Conservation (phyloP, 2,888 invertebrate genomes). For the Tupiocoris notatus region DNA sequence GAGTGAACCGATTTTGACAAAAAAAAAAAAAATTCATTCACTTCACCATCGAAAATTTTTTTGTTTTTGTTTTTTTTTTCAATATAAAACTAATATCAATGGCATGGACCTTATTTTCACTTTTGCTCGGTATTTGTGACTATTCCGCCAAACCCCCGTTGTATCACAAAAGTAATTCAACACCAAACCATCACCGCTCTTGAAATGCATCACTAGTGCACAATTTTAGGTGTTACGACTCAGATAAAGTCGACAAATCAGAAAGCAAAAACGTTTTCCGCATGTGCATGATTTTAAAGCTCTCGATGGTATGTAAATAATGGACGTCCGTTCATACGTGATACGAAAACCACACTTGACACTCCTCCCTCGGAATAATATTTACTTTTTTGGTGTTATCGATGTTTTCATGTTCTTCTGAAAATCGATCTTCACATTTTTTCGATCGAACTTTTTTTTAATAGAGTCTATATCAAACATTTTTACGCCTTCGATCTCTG, state of each 20-base stretch:
- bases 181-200: neutral
- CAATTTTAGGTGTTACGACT: neutral
- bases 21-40: neutral
- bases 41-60: neutral
- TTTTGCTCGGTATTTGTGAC: neutral
- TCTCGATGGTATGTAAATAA: constrained; percentile 10
- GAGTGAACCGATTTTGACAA: neutral
- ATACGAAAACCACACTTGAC: neutral
- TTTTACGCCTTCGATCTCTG: neutral
- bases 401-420: neutral
- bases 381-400: constrained; percentile 14
- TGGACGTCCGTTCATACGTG: neutral
- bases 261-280: too few relatives aligned
- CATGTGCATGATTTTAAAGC: constrained; percentile 22
- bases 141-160: neutral
- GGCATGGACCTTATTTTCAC: neutral
- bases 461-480: neutral
- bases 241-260: too few relatives aligned
- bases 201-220: neutral
- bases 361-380: neutral
- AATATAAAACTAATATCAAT: neutral
- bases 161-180: neutral
- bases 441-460: neutral
- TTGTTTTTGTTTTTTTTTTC: neutral
- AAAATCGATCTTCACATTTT: neutral